These are phyloP conservation scores for Decapterus maruadsi DNA, from an alignment of 2,797 vertebrate genomes.

Conservation along the genomic window DNA sequence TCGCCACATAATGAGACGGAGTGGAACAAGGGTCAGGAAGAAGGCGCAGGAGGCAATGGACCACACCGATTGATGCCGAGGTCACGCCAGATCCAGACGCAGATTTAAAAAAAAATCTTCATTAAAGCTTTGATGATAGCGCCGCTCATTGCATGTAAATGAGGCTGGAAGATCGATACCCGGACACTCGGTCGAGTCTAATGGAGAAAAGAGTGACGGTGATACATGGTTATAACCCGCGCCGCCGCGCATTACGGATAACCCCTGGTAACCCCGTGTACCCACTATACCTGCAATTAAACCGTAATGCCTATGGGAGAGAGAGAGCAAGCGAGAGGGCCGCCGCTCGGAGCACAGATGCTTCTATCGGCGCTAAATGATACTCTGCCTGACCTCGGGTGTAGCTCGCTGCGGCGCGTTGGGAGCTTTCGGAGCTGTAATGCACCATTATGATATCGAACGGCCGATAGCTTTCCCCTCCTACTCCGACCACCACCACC, in stretches of 20 bases:
- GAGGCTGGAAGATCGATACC: conserved; percentile 66
- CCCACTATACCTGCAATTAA: conserved; percentile 77
- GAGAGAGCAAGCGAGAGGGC: conserved; percentile 36
- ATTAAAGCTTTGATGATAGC: conserved; percentile 66
- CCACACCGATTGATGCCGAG: conserved; percentile 43
- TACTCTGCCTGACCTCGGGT: conserved; percentile 71
- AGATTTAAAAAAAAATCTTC: conserved; percentile 57
- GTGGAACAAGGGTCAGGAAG: conserved; percentile 51
- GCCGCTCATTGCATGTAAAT: conserved; percentile 66
- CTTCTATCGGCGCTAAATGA: conserved; percentile 72
- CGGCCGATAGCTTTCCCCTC: conserved; percentile 37
- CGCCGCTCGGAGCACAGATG: conserved; percentile 57
- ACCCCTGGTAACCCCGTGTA: conserved; percentile 67
- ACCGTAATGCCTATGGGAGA: conserved; percentile 67
- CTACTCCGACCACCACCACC: conserved; percentile 7
- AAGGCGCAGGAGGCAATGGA: conserved; percentile 24
- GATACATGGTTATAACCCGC: conserved; percentile 59
- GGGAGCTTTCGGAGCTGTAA: conserved; percentile 57
- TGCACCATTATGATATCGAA: conserved; percentile 81
- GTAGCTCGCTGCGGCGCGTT: conserved; percentile 35
- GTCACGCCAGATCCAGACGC: conserved; percentile 47
- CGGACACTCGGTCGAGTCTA: conserved; percentile 30
- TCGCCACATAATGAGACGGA: conserved; percentile 74
- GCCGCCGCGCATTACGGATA: conserved; percentile 63
- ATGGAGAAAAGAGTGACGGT: conserved; percentile 58